These are phyloP conservation scores for Drosophila acutilabella DNA, from an alignment of 2,888 invertebrate species.

Conservation along the genomic window DNA sequence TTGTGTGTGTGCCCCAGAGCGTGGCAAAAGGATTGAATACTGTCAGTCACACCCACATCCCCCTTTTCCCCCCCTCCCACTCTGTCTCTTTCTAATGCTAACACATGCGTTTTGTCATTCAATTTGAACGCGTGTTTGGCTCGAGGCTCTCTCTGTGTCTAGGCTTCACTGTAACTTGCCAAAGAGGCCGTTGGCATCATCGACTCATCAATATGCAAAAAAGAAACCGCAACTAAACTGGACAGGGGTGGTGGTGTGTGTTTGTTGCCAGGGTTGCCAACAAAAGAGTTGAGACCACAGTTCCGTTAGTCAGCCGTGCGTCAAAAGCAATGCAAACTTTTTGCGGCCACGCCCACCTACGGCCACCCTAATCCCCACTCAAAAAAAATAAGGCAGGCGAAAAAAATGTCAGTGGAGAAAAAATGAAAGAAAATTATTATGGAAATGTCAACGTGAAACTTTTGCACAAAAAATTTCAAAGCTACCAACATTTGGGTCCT, in stretches of 20 bases:
- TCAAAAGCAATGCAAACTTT: conserved; percentile 76
- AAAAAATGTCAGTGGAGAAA: conserved; percentile 6
- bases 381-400: conserved; percentile 1
- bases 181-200: conserved; percentile 43
- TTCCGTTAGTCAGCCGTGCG: conserved; percentile 70
- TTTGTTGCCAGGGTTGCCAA: conserved; percentile 10
- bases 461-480: conserved; percentile 70
- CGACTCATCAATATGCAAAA: conserved; percentile 74
- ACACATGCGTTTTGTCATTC: conserved; percentile 76
- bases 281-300: conserved; percentile 43
- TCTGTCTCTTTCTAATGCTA: conserved; percentile 33
- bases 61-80: neutral
- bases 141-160: conserved; percentile 20
- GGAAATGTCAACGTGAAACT: conserved; percentile 79
- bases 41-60: neutral
- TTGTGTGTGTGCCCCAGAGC: conserved; percentile 19
- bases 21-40: conserved; percentile 51
- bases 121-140: conserved; percentile 63
- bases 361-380: too few species aligned
- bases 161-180: conserved; percentile 20
- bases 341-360: conserved; percentile 12
- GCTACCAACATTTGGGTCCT: conserved; percentile 30
- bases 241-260: neutral
- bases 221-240: conserved; percentile 35
- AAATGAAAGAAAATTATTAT: conserved; percentile 74